phyloP scores from a whole-genome alignment of 2,888 invertebrate species.

The Heteromurus nitidus region DNA sequence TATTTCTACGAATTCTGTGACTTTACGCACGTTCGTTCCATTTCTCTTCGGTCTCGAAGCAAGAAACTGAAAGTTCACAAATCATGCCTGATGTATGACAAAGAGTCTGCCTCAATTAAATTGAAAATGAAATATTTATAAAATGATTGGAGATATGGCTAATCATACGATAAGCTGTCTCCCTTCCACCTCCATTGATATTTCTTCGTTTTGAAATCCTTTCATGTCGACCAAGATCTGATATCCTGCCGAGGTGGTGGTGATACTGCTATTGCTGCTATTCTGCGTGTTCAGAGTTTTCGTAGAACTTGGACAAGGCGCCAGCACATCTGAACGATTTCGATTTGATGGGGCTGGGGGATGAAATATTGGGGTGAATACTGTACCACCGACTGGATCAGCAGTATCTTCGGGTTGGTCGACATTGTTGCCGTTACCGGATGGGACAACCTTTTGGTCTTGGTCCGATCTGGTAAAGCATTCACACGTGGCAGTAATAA shows the following conservation, averaged over 20 bases:
- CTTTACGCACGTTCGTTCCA: slow-evolving; percentile 58
- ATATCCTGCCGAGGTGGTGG: background rate
- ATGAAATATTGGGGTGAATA: background rate
- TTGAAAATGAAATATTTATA: background rate
- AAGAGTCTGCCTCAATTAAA: background rate
- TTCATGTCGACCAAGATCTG: slow-evolving; percentile 49
- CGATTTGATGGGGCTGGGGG: background rate
- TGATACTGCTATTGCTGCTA: slow-evolving; percentile 10
- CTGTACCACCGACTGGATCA: background rate
- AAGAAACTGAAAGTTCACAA: slow-evolving; percentile 48
- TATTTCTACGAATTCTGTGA: slow-evolving; percentile 67
- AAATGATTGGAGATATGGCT: no score
- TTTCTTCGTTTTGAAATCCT: slow-evolving; percentile 67
- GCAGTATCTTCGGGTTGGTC: no score
- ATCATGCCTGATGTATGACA: background rate
- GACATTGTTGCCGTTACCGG: no score
- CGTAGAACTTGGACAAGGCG: background rate
- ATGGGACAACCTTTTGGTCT: background rate
- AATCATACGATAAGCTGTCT: slow-evolving; percentile 57
- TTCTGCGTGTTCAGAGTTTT: slow-evolving; percentile 10
- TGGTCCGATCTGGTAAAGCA: background rate
- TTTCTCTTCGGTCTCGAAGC: slow-evolving; percentile 46
- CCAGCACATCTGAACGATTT: background rate
- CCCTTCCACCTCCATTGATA: slow-evolving; percentile 66
- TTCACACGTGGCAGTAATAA: background rate